Evolutionary conservation across 2,797 vertebrate species (phyloP).

Genomic region (Paedocypris micromegethes): DNA sequence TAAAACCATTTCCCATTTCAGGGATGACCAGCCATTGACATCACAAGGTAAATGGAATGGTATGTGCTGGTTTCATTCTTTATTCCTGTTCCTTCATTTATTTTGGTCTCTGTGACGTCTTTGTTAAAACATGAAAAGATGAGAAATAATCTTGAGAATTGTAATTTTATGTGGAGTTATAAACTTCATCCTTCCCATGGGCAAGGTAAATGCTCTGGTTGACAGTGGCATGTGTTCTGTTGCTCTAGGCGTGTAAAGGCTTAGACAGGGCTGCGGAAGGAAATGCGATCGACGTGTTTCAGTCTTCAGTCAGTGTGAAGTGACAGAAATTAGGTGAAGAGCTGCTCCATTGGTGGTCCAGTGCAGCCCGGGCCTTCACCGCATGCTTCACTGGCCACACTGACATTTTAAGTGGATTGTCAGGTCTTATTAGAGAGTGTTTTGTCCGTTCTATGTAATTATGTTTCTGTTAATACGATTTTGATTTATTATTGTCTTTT

Average conservation of each 20-base stretch:
- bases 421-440: slow-evolving; percentile 41
- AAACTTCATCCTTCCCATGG: slow-evolving; percentile 47
- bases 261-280: slow-evolving; percentile 22
- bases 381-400: slow-evolving; percentile 36
- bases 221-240: slow-evolving; percentile 22
- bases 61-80: slow-evolving; percentile 46
- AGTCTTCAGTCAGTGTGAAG: slow-evolving; percentile 41
- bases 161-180: slow-evolving; percentile 4
- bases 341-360: slow-evolving; percentile 46
- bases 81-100: not conserved
- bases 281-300: slow-evolving; percentile 33
- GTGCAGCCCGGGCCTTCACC: slow-evolving; percentile 26
- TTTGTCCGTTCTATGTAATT: slow-evolving; percentile 22
- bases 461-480: slow-evolving; percentile 5
- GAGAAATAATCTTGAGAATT: not conserved
- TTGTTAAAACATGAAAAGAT: not conserved
- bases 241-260: slow-evolving; percentile 17
- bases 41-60: slow-evolving; percentile 76
- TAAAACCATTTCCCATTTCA: slow-evolving; percentile 50
- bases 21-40: slow-evolving; percentile 80
- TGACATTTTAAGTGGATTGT: slow-evolving; percentile 35
- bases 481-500: too few relatives aligned
- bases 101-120: not conserved
- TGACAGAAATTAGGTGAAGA: slow-evolving; percentile 47
- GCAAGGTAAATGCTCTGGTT: slow-evolving; percentile 25